These are phyloP conservation scores for Frankliniella fusca DNA, from an alignment of 2,888 invertebrate species.

Conservation along the genomic window DNA sequence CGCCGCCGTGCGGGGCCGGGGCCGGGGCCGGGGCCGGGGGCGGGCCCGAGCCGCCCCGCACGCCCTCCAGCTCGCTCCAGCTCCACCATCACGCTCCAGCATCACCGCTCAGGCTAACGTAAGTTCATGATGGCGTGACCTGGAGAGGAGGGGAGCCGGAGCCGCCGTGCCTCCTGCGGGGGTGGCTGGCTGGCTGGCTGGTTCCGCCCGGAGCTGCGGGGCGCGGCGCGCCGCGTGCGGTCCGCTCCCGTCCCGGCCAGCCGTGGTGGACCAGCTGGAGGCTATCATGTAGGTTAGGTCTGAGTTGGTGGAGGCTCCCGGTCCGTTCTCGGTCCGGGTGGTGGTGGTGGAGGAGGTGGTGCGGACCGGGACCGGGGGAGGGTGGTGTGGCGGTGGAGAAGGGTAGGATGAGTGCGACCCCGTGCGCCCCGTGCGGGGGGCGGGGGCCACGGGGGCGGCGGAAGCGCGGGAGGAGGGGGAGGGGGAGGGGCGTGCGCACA, in stretches of 20 bases:
- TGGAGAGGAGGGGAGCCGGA: too few species aligned
- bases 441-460: background rate
- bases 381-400: too few species aligned
- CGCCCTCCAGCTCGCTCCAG: too few species aligned
- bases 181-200: too few species aligned
- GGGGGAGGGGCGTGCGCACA: slow-evolving; percentile 1
- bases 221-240: background rate
- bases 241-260: background rate
- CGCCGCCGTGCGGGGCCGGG: too few species aligned
- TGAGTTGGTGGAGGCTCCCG: background rate
- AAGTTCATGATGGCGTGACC: too few species aligned
- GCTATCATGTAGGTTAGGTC: background rate
- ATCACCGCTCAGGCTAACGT: too few species aligned
- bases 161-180: too few species aligned
- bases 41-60: too few species aligned
- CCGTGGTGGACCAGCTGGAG: slow-evolving; percentile 10
- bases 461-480: background rate
- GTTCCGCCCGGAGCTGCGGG: background rate
- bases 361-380: background rate
- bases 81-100: too few species aligned
- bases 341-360: background rate
- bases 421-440: background rate
- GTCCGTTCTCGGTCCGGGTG: too few species aligned
- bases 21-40: too few species aligned
- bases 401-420: background rate